phyloP scores from a whole-genome alignment of 2,113 vertebrate genomes.

The Trogon melanurus region DNA sequence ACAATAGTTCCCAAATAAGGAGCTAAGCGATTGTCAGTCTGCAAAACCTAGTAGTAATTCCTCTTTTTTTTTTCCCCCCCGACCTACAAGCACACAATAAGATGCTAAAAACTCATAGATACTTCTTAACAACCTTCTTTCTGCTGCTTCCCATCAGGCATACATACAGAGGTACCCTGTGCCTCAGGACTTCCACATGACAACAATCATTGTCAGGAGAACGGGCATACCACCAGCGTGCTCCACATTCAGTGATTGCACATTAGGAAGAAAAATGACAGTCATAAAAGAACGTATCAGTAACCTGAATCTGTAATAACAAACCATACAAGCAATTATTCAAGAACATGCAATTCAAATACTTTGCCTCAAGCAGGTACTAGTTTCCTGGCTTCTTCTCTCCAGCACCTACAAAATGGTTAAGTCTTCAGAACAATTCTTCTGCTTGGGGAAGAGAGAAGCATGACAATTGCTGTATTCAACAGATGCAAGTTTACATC shows the following conservation, averaged over 20 bases:
- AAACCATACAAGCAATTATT: neutral
- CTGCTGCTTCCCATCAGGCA: neutral
- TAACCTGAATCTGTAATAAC: neutral
- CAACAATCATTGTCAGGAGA: neutral
- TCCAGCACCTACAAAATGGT: neutral
- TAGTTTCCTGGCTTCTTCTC: neutral
- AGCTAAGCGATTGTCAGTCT: neutral
- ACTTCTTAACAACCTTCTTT: neutral
- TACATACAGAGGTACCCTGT: neutral
- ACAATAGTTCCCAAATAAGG: neutral
- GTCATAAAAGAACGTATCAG: neutral
- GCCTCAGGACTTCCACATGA: neutral
- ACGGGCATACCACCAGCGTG: neutral
- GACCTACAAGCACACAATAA: neutral
- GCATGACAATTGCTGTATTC: neutral
- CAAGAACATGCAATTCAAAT: neutral
- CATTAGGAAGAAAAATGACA: neutral
- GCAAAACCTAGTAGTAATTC: neutral
- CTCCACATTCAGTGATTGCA: neutral
- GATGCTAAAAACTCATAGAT: accelerated
- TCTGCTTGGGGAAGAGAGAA: neutral
- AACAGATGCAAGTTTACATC: neutral
- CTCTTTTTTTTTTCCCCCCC: neutral
- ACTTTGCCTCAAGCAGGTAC: neutral
- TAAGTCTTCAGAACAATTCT: neutral